Conservation (phyloP, 2,797 vertebrate genomes). For the Aratinga solstitialis region DNA sequence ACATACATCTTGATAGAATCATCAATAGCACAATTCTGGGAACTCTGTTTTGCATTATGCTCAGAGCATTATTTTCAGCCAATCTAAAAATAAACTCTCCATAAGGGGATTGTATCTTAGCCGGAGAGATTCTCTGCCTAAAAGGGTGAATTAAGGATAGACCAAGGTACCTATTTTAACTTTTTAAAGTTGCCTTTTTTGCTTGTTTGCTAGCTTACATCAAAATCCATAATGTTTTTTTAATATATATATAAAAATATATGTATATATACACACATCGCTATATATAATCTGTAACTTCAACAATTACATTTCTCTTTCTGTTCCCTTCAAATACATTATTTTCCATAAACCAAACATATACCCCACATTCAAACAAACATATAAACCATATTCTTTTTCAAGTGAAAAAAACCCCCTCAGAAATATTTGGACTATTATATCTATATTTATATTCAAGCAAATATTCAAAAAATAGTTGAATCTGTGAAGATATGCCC, state of each 20-base stretch:
- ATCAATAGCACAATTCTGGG: neutral
- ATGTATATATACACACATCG: neutral
- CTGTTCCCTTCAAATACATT: neutral
- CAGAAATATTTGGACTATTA: neutral
- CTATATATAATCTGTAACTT: neutral
- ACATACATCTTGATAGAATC: neutral
- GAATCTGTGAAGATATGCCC: neutral
- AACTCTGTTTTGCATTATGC: neutral
- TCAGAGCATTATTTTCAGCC: conserved; percentile 35
- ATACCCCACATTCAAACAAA: neutral
- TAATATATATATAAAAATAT: neutral
- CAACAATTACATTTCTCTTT: neutral
- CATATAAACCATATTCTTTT: neutral
- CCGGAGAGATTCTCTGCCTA: conserved; percentile 10
- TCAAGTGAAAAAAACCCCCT: neutral
- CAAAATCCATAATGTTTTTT: neutral
- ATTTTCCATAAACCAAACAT: neutral
- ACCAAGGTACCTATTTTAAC: neutral
- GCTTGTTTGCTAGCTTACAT: neutral
- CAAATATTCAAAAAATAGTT: neutral
- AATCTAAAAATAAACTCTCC: conserved; percentile 34
- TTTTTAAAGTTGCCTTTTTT: neutral
- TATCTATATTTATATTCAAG: neutral
- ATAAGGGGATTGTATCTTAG: conserved; percentile 51
- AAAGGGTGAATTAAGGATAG: conserved; percentile 54